Conservation (phyloP, 2,888 invertebrate species). For the Epinotia brunnichana region DNA sequence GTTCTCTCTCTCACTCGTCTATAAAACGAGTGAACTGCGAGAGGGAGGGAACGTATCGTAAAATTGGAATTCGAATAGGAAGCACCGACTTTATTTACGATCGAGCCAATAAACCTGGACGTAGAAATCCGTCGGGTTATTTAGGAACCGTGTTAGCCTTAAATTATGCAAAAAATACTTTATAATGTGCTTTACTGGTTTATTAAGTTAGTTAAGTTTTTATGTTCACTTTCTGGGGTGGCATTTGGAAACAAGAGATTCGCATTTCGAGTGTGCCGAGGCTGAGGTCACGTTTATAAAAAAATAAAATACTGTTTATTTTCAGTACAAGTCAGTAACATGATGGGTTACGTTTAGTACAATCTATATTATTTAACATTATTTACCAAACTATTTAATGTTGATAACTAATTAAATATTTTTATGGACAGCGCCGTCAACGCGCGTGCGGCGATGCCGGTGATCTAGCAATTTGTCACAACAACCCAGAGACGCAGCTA, state of each 20-base stretch:
- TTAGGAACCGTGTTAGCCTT: slow-evolving; percentile 50
- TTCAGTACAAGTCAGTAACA: no score
- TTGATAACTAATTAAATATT: no score
- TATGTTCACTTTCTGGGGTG: neutral
- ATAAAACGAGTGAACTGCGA: neutral
- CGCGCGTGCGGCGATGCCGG: no score
- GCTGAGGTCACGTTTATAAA: no score
- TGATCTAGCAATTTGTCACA: no score
- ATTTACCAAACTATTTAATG: no score
- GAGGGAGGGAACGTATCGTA: neutral
- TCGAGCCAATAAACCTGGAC: slow-evolving; percentile 56
- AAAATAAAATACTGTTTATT: no score
- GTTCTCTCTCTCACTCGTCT: neutral
- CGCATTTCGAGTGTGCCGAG: neutral
- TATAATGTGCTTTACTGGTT: slow-evolving; percentile 3
- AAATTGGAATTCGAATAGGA: slow-evolving; percentile 1
- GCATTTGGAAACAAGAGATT: neutral
- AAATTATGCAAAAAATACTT: slow-evolving; percentile 18
- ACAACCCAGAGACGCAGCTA: no score
- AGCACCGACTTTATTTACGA: slow-evolving; percentile 59
- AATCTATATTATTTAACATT: no score
- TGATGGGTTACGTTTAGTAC: no score
- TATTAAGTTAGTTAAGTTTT: neutral
- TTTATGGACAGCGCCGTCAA: no score
- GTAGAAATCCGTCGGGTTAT: slow-evolving; percentile 56